These are phyloP conservation scores for Pogonocherus hispidulus DNA, from an alignment of 2,888 invertebrate genomes.

Conservation along the genomic window DNA sequence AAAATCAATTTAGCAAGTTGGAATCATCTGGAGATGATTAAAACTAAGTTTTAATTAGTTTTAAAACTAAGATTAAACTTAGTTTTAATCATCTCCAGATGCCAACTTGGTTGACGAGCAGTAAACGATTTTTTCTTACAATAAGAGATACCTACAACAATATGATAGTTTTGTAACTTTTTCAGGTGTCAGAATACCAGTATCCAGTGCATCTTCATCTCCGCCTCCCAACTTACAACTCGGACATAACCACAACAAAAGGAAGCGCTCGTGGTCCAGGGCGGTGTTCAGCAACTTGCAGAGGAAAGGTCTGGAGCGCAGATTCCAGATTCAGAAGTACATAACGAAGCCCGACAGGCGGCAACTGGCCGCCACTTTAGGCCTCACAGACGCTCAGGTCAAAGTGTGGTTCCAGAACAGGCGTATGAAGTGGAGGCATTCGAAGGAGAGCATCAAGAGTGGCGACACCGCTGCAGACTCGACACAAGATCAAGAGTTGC, in stretches of 20 bases:
- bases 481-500: slow-evolving; percentile 65
- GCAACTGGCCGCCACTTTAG: slow-evolving; percentile 91
- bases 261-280: slow-evolving; percentile 94
- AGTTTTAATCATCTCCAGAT: too few relatives aligned
- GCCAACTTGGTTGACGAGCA: too few relatives aligned
- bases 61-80: too few relatives aligned
- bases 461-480: slow-evolving; percentile 62
- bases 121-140: too few relatives aligned
- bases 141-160: too few relatives aligned
- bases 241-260: slow-evolving; percentile 69
- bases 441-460: slow-evolving; percentile 63
- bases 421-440: slow-evolving; percentile 69
- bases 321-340: slow-evolving; percentile 95
- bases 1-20: too few relatives aligned
- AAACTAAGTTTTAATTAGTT: too few relatives aligned
- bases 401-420: slow-evolving; percentile 94
- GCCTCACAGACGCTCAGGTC: slow-evolving; percentile 89
- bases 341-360: slow-evolving; percentile 95
- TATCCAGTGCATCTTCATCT: slow-evolving; percentile 54
- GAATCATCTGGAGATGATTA: too few relatives aligned
- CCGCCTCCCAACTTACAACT: slow-evolving; percentile 51
- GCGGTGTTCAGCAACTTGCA: slow-evolving; percentile 96
- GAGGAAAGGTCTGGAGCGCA: slow-evolving; percentile 91
- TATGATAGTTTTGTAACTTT: too few relatives aligned
- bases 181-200: slow-evolving; percentile 60